Evolutionary conservation across 2,888 invertebrate species (phyloP).

Genomic region (Aromia moschata): DNA sequence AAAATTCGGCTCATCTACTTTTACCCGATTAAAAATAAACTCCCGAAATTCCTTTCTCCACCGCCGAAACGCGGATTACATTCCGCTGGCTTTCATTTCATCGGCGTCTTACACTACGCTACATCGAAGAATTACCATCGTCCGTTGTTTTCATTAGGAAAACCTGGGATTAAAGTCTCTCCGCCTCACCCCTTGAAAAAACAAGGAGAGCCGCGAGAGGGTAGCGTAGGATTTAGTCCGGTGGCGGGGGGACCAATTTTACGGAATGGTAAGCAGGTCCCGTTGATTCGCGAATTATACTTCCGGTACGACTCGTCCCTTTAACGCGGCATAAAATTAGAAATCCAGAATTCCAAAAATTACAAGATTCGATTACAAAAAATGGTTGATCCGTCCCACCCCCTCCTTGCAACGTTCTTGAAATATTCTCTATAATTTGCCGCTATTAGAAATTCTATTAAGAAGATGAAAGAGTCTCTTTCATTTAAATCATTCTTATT

Average conservation of each 20-base stretch:
- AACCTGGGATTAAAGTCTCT: slow-evolving; percentile 2
- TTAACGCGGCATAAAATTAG: too few species aligned
- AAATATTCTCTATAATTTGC: slow-evolving; percentile 9
- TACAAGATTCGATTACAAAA: too few species aligned
- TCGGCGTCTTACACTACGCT: background rate
- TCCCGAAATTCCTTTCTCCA: background rate
- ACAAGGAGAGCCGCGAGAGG: background rate
- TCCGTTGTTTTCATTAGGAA: slow-evolving; percentile 13
- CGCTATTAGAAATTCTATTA: background rate
- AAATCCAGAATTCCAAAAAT: too few species aligned
- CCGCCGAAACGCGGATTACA: background rate
- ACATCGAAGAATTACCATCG: slow-evolving; percentile 13
- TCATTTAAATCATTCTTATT: too few species aligned
- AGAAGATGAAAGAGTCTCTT: slow-evolving; percentile 3
- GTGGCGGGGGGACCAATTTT: slow-evolving; percentile 8
- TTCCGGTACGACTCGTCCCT: too few species aligned
- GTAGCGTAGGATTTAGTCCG: slow-evolving; percentile 12
- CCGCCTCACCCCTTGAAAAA: slow-evolving; percentile 3
- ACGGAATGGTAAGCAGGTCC: slow-evolving; percentile 6
- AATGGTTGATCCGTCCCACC: too few species aligned
- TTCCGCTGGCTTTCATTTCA: background rate
- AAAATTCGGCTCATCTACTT: background rate
- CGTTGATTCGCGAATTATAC: slow-evolving; percentile 1
- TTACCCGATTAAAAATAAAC: background rate
- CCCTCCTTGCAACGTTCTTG: too few species aligned